phyloP scores from a whole-genome alignment of 2,888 invertebrate species.

The Colletes collaris region DNA sequence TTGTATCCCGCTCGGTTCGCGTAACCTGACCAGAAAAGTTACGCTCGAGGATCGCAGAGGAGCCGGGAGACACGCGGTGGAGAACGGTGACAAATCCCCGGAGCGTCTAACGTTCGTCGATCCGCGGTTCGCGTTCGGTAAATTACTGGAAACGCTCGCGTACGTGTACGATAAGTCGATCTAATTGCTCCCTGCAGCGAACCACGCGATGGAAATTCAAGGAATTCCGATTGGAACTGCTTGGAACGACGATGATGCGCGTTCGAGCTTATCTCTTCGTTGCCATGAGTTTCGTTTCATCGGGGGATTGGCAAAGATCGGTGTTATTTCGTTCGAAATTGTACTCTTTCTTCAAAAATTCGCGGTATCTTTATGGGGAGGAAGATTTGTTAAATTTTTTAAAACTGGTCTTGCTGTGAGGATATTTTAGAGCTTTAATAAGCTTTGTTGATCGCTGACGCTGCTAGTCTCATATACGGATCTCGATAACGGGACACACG shows the following conservation, averaged over 20 bases:
- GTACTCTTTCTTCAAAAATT: no score
- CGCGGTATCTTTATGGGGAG: no score
- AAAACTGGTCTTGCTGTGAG: no score
- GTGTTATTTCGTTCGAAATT: no score
- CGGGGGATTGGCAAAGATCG: no score
- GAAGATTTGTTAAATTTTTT: no score
- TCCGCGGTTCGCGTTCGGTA: constrained; percentile 42
- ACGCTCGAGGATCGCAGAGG: constrained; percentile 36
- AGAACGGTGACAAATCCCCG: constrained; percentile 57
- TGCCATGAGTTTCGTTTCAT: no score
- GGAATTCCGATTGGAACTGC: constrained; percentile 29
- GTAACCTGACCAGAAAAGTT: constrained; percentile 37
- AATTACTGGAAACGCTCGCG: constrained; percentile 47
- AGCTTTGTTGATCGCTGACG: constrained; percentile 14
- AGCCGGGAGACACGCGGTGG: neutral
- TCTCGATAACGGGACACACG: constrained; percentile 58
- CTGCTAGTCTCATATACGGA: constrained; percentile 21
- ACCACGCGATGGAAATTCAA: constrained; percentile 29
- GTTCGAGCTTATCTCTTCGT: neutral
- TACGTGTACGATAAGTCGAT: constrained; percentile 35
- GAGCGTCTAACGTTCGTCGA: constrained; percentile 28
- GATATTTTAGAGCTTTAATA: no score
- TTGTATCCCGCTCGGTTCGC: constrained; percentile 28
- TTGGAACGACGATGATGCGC: constrained; percentile 3
- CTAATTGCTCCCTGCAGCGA: constrained; percentile 55